Evolutionary conservation across 1,140 invertebrate genomes (phyloP).

Genomic region (Theocolax elegans): DNA sequence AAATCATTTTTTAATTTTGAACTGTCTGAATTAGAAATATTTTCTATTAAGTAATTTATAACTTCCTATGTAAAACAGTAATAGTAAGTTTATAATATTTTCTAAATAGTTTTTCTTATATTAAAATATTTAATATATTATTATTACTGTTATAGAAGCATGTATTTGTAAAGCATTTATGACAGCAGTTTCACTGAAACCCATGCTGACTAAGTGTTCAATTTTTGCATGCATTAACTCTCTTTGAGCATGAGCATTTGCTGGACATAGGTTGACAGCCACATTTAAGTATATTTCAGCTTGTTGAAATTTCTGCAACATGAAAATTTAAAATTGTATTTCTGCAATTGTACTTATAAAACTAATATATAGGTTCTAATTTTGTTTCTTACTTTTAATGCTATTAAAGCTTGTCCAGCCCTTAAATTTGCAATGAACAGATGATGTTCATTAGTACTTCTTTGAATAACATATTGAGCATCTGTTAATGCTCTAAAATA

Average conservation of each 20-base stretch:
- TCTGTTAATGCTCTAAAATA: conserved; percentile 8
- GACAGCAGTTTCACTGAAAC: conserved; percentile 1
- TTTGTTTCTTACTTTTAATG: conserved; percentile 2
- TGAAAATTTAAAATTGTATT: not conserved
- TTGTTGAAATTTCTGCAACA: conserved; percentile 5
- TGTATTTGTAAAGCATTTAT: not conserved
- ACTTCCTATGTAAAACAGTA: conserved; percentile 17
- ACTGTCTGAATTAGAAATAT: not conserved
- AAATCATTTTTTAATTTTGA: not conserved
- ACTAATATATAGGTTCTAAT: not conserved
- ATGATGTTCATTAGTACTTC: not conserved
- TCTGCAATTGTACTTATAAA: too few relatives aligned
- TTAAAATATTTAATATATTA: not conserved
- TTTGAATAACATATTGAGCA: conserved; percentile 13
- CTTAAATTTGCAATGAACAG: conserved; percentile 14
- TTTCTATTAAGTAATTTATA: conserved; percentile 2
- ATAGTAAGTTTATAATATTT: not conserved
- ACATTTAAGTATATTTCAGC: conserved; percentile 2
- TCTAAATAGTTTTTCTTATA: not conserved
- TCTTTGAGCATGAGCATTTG: not conserved
- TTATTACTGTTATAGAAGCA: not conserved
- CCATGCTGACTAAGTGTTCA: not conserved
- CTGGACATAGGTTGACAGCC: not conserved
- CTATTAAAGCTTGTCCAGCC: conserved; percentile 2
- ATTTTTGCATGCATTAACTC: not conserved